These are phyloP conservation scores for Caenorhabditis latens DNA, from an alignment of 1,140 invertebrate genomes.

Conservation along the genomic window DNA sequence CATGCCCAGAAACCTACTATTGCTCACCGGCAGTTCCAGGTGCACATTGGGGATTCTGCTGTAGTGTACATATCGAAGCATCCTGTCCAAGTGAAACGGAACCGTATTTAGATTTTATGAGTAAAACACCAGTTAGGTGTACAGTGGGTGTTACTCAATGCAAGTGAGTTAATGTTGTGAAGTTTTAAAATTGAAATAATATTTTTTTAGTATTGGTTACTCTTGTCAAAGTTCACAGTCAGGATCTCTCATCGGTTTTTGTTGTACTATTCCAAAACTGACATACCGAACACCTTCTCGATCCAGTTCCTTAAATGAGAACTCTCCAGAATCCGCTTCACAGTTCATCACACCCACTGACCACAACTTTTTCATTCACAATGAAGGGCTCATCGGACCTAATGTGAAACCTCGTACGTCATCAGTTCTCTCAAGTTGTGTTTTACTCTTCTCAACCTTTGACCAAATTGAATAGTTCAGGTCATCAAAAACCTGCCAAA, in stretches of 20 bases:
- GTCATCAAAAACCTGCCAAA: constrained; percentile 23
- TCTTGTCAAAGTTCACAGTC: constrained; percentile 52
- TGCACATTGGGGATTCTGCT: constrained; percentile 57
- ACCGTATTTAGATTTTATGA: constrained; percentile 20
- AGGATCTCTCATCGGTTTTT: constrained; percentile 49
- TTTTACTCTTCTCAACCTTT: constrained; percentile 41
- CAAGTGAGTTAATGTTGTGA: neutral
- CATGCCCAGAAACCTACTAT: constrained; percentile 32
- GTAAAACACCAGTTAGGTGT: constrained; percentile 24
- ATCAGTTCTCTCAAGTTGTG: neutral
- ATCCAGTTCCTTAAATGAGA: neutral
- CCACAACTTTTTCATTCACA: constrained; percentile 21
- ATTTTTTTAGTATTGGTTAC: constrained; percentile 22
- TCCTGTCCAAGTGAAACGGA: constrained; percentile 17
- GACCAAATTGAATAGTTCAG: constrained; percentile 18
- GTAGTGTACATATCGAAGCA: constrained; percentile 54
- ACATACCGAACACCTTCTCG: constrained; percentile 1
- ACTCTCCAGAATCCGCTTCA: neutral
- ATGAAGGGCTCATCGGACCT: constrained; percentile 17
- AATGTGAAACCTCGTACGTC: neutral
- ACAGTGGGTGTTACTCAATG: constrained; percentile 48
- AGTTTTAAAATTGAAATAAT: neutral
- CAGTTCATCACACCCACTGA: neutral
- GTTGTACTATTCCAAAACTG: constrained; percentile 45
- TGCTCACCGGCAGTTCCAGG: constrained; percentile 56